phyloP scores from a whole-genome alignment of 37 sponge, comb jelly and placozoan species.

The Hormiphora californensis region DNA sequence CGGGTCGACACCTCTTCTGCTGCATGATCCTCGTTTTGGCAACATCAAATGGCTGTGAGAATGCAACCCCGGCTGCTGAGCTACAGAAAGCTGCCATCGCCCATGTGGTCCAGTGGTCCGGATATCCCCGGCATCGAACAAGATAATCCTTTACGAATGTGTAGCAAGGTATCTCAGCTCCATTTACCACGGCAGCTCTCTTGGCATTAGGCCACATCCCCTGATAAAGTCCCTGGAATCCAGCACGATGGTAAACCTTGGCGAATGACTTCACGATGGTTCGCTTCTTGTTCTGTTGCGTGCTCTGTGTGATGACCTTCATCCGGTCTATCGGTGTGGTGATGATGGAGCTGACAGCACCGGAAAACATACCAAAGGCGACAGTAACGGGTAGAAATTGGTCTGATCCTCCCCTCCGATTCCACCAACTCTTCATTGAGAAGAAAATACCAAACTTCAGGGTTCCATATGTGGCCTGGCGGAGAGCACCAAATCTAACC shows the following conservation, averaged over 20 bases:
- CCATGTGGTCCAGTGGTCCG: background rate
- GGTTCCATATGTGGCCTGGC: constrained; percentile 50
- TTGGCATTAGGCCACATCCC: constrained; percentile 50
- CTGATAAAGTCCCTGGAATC: constrained; percentile 2
- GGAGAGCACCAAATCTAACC: constrained; percentile 11
- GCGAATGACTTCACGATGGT: background rate
- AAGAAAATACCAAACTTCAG: constrained; percentile 10
- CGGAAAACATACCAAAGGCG: background rate
- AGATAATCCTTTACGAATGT: constrained; percentile 2
- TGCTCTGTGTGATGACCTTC: constrained; percentile 20
- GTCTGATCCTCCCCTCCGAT: constrained; percentile 22
- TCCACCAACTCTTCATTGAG: constrained; percentile 15
- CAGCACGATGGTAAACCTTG: background rate
- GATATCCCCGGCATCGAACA: background rate
- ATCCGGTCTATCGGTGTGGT: constrained; percentile 46
- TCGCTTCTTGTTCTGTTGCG: background rate
- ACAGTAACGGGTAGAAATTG: background rate
- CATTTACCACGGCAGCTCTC: constrained; percentile 48
- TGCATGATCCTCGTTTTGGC: constrained; percentile 51
- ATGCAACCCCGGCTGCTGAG: background rate
- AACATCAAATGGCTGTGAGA: constrained; percentile 35
- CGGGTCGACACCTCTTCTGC: background rate
- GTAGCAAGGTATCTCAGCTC: constrained; percentile 36
- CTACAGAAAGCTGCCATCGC: background rate
- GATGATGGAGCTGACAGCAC: background rate